Base-by-base conservation (phyloP, 1,140 invertebrate genomes). In the Drosophila kikkawai region DNA sequence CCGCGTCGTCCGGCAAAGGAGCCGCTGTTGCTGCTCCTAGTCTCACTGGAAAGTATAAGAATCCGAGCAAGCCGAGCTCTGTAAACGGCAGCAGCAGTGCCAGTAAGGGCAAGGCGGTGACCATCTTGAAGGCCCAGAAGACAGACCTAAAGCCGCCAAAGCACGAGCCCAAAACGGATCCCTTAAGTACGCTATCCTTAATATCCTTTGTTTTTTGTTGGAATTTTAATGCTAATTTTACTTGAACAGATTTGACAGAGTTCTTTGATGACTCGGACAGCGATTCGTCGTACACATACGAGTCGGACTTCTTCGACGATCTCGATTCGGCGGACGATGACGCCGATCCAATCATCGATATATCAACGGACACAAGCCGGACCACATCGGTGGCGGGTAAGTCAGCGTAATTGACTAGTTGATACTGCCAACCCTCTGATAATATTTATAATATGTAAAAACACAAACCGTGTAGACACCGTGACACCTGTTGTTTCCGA, bases 361-460 rank as follows among this genome's bases (percentile, higher is more conserved):
- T 90, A 48, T 90, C 85, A 42, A 90, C 85, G 58, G 85, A 90
- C 36, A 82, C 81, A 8, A 90, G 75, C 51, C 45, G 64, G 48
- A 65, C 66, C 9, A 58, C 68, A 41, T 91, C 79, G 48, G 56
- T 91, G 56, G 79, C 86, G 82, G 85, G 85, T 90, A 90, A 90
- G 85, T 90, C 50, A 57, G 36, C 61, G 59, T 60, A 51, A 47
- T 48, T 63, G 15, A 82, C 79, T 85, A 76, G 82, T 88, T 90
- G 85, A 82, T 88, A 90, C 85, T 90, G 86, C 81, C 86, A 90
- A 91, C 78, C 85, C 82, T 85, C 86, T 90, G 85, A 88, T 88
- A 73, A 85, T 85, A 88, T 90, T 85, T 69, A 90, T 90, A 82
- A 88, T 84, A 70, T 88, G 67, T 80, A 80, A 81, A 79, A 58